Evolutionary conservation across 2,113 vertebrate genomes (phyloP).

Genomic region (human): DNA sequence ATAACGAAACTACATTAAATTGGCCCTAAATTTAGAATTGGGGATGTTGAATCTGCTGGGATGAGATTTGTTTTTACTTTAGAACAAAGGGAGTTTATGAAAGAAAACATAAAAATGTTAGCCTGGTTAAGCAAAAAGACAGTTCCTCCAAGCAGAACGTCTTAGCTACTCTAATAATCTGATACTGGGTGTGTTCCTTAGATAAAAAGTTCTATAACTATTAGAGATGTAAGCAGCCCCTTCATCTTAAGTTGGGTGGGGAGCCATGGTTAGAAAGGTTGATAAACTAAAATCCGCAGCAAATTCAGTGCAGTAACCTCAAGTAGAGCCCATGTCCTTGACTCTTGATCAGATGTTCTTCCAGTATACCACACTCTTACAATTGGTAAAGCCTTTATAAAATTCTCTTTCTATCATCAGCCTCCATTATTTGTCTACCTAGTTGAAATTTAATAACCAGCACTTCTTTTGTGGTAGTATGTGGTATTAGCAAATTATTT

Average conservation of each 20-base stretch:
- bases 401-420: neutral
- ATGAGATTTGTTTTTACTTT: conserved; percentile 18
- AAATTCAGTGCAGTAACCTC: neutral
- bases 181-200: neutral
- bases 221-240: neutral
- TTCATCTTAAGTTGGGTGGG: neutral
- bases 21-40: conserved; percentile 22
- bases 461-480: neutral
- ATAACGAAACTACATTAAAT: neutral
- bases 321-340: neutral
- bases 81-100: neutral
- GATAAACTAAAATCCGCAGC: neutral
- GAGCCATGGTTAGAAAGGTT: neutral
- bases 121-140: neutral
- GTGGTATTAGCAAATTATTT: neutral
- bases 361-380: neutral
- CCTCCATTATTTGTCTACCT: neutral
- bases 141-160: neutral
- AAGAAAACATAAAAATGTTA: neutral
- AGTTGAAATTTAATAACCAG: neutral
- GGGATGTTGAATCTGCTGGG: neutral
- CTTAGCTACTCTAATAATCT: neutral
- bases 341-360: neutral
- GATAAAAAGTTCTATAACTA: neutral
- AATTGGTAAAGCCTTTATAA: neutral